Evolutionary conservation across 1,140 invertebrate species (phyloP).

Genomic region (Brachionus koreanus): DNA sequence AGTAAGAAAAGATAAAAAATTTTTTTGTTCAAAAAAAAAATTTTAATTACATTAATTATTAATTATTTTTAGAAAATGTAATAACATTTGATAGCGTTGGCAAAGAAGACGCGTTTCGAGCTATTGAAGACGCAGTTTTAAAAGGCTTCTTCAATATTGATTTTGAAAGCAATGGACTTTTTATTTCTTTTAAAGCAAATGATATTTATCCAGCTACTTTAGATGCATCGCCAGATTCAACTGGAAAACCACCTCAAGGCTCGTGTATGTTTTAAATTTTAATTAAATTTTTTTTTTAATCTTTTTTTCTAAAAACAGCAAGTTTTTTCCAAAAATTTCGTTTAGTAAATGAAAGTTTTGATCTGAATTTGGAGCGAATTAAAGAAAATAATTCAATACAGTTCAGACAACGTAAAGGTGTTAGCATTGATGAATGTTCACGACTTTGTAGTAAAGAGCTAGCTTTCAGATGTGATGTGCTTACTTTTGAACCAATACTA

Average conservation of each 20-base stretch:
- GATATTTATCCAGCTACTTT: constrained; percentile 21
- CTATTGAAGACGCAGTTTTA: background rate
- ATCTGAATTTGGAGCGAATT: background rate
- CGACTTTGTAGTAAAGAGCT: constrained; percentile 1
- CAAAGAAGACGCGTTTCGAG: constrained; percentile 14
- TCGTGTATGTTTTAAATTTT: background rate
- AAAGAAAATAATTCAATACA: background rate
- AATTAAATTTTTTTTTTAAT: background rate
- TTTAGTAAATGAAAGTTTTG: background rate
- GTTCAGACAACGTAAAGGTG: constrained; percentile 1
- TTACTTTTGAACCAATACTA: constrained; percentile 7
- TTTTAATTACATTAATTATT: background rate
- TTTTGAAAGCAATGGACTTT: background rate
- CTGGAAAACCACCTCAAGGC: background rate
- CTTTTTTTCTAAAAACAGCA: background rate
- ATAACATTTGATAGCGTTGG: background rate
- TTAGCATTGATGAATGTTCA: constrained; percentile 36
- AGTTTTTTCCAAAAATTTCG: constrained; percentile 28
- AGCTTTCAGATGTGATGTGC: constrained; percentile 6
- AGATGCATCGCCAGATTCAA: background rate
- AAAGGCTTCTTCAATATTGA: background rate
- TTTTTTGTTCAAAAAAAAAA: background rate
- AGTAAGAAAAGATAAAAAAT: background rate
- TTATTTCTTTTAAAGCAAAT: constrained; percentile 15
- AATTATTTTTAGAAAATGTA: background rate